phyloP scores from a whole-genome alignment of 2,113 vertebrate genomes.

The Nanger granti region DNA sequence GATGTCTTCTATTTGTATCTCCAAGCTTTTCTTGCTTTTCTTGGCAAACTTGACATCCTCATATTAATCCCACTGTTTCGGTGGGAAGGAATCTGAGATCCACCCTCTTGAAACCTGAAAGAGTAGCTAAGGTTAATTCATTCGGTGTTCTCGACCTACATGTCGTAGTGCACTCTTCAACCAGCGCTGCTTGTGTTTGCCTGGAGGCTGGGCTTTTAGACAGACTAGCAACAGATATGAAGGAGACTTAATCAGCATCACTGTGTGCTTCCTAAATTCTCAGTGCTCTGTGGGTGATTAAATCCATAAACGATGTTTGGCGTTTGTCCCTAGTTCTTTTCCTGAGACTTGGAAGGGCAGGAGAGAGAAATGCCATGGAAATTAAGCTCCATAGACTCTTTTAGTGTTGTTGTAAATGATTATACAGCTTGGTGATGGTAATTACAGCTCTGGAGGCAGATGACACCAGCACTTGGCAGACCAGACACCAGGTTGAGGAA shows the following conservation, averaged over 20 bases:
- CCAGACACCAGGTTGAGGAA: slow-evolving; percentile 56
- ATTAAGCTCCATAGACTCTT: neutral
- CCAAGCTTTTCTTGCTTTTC: slow-evolving; percentile 51
- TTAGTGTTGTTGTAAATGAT: neutral
- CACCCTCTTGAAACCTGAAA: slow-evolving; percentile 32
- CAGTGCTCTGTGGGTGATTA: slow-evolving; percentile 17
- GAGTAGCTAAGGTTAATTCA: slow-evolving; percentile 21
- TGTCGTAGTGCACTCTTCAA: neutral
- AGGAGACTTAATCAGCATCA: slow-evolving; percentile 37
- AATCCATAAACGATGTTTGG: neutral
- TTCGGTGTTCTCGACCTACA: neutral
- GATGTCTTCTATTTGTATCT: slow-evolving; percentile 50
- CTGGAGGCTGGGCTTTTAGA: slow-evolving; percentile 43
- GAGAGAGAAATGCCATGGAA: neutral
- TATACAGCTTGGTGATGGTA: slow-evolving; percentile 58
- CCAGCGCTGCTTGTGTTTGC: slow-evolving; percentile 4
- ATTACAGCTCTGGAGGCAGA: slow-evolving; percentile 72
- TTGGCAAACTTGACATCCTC: slow-evolving; percentile 45
- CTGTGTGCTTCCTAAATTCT: slow-evolving; percentile 26
- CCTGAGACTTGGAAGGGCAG: neutral
- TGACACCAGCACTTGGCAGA: slow-evolving; percentile 72
- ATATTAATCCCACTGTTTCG: slow-evolving; percentile 59
- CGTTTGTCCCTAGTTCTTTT: neutral
- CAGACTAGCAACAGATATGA: slow-evolving; percentile 1
- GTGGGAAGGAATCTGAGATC: slow-evolving; percentile 68